Percentiles rank a stretch among this genome's conserved stretches.
Conservation (phyloP, 2,888 invertebrate species). For the Matsumyia berberina region DNA sequence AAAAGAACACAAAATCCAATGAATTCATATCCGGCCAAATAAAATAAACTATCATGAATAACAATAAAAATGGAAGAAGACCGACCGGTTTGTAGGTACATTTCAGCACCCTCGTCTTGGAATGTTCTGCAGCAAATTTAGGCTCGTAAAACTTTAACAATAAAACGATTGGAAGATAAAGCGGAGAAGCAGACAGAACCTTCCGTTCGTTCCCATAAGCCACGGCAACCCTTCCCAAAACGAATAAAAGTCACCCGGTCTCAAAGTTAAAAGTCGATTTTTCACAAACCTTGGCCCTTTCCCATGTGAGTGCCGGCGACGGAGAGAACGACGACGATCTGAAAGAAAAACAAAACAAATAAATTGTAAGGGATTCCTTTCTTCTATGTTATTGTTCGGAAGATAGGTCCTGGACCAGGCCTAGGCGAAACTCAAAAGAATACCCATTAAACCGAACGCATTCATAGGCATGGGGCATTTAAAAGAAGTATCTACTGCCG, state of each 20-base stretch:
- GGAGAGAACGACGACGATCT: conserved; percentile 48
- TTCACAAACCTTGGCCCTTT: conserved; percentile 62
- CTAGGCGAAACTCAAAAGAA: conserved; percentile 25
- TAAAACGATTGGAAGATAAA: conserved; percentile 71
- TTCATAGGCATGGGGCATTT: conserved; percentile 49
- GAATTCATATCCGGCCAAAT: conserved; percentile 61
- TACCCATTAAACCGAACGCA: conserved; percentile 53
- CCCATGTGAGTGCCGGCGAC: conserved; percentile 47
- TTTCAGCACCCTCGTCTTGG: conserved; percentile 1
- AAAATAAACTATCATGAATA: conserved; percentile 74
- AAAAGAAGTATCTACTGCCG: conserved; percentile 40
- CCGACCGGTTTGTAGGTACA: conserved; percentile 56
- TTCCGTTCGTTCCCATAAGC: neutral
- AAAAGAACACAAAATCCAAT: conserved; percentile 41
- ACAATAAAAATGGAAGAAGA: conserved; percentile 46
- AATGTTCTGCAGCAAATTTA: conserved; percentile 19
- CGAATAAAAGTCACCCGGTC: conserved; percentile 1
- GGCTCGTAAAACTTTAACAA: conserved; percentile 73
- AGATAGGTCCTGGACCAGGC: conserved; percentile 18
- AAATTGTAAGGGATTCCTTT: conserved; percentile 62
- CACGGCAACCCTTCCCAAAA: neutral
- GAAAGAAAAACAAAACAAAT: conserved; percentile 52
- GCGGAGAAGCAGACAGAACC: conserved; percentile 3
- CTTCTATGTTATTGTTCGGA: conserved; percentile 53
- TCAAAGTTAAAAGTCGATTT: conserved; percentile 68